Conservation (phyloP, 2,797 vertebrate genomes). For the Xenentodon cancila region DNA sequence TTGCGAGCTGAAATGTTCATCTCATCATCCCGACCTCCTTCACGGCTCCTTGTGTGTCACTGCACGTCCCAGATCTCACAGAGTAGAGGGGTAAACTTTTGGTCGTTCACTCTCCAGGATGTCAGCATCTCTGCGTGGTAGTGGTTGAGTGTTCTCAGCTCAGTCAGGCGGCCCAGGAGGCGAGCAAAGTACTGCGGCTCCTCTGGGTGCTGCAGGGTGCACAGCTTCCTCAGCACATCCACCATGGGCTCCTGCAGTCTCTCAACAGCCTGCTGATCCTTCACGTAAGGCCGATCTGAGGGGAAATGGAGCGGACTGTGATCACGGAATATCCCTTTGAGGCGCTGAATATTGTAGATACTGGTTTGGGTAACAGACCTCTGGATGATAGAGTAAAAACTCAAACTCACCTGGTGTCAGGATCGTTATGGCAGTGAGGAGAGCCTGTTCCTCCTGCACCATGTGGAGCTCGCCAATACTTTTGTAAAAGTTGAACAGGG, state of each 20-base stretch:
- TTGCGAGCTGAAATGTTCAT: conserved; percentile 32
- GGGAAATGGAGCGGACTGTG: neutral
- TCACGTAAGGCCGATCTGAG: conserved; percentile 93
- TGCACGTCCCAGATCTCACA: conserved; percentile 99
- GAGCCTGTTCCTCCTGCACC: conserved; percentile 92
- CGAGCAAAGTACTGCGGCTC: conserved; percentile 97
- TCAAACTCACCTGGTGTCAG: conserved; percentile 78
- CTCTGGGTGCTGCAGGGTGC: conserved; percentile 88
- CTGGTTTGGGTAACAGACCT: neutral
- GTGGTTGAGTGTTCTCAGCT: conserved; percentile 95
- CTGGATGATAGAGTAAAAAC: neutral
- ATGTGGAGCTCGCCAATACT: conserved; percentile 93
- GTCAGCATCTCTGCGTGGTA: conserved; percentile 96
- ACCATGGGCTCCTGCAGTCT: conserved; percentile 92
- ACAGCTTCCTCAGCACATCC: conserved; percentile 90
- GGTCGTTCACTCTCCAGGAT: conserved; percentile 94
- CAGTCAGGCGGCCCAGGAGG: conserved; percentile 93
- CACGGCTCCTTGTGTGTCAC: conserved; percentile 70
- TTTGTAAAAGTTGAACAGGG: conserved; percentile 98
- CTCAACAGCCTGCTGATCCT: conserved; percentile 91
- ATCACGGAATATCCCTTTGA: neutral
- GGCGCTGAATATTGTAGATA: neutral
- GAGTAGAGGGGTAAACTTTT: conserved; percentile 97
- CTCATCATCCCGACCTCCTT: conserved; percentile 1
- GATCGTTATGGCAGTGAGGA: conserved; percentile 94